These are phyloP conservation scores for Bufo bufo DNA, from an alignment of 2,113 vertebrate genomes.

Conservation along the genomic window DNA sequence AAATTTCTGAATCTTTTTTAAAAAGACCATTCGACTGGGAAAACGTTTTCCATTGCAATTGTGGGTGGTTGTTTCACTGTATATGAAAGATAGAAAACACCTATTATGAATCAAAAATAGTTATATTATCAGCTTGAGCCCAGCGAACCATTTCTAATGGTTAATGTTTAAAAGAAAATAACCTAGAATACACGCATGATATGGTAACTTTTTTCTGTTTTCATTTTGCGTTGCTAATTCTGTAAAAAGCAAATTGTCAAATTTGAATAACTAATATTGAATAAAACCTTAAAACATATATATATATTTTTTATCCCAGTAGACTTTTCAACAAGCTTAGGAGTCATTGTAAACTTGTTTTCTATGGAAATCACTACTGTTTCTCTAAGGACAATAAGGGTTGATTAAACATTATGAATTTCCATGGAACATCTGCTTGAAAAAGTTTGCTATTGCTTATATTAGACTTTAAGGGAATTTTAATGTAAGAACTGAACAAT, in stretches of 20 bases:
- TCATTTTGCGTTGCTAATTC: conserved; percentile 2
- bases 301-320: conserved; percentile 47
- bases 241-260: conserved; percentile 15
- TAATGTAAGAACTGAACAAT: conserved; percentile 58
- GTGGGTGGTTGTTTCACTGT: too few species aligned
- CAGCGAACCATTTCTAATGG: too few species aligned
- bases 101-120: too few species aligned
- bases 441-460: conserved; percentile 55
- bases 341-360: conserved; percentile 62
- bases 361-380: conserved; percentile 46
- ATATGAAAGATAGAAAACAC: too few species aligned
- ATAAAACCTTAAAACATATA: conserved; percentile 42
- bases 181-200: not conserved
- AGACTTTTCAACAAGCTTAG: conserved; percentile 60
- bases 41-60: too few species aligned
- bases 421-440: conserved; percentile 60
- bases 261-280: conserved; percentile 47
- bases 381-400: conserved; percentile 60
- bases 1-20: too few species aligned
- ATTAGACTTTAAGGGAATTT: conserved; percentile 60
- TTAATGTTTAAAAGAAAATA: not conserved
- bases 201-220: not conserved
- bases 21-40: too few species aligned
- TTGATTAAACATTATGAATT: conserved; percentile 62
- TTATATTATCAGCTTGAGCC: too few species aligned